Evolutionary conservation across 2,113 vertebrate genomes (phyloP).

Genomic region (Actinemys pallida): DNA sequence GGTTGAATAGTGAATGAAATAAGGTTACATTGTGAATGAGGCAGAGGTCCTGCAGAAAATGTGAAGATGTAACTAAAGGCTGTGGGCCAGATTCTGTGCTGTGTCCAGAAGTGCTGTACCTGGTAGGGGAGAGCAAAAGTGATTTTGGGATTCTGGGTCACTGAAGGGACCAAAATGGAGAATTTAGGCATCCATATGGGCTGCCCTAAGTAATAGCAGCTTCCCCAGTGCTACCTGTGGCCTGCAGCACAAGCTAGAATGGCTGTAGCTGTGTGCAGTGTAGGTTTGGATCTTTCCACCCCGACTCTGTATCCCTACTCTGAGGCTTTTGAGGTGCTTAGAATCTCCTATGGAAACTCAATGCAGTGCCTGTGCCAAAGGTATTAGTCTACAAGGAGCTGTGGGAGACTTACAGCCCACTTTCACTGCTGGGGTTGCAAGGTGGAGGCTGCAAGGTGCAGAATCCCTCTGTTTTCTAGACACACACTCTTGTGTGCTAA

Average conservation of each 20-base stretch:
- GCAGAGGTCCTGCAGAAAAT: not conserved
- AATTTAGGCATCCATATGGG: too few relatives aligned
- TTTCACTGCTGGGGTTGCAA: not conserved
- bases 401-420: not conserved
- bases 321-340: too few relatives aligned
- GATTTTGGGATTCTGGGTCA: not conserved
- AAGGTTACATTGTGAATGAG: not conserved
- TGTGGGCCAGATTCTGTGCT: not conserved
- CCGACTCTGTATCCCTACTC: too few relatives aligned
- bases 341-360: not conserved
- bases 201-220: too few relatives aligned
- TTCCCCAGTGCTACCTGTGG: not conserved
- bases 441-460: not conserved
- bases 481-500: not conserved
- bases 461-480: not conserved
- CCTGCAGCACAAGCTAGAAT: not conserved
- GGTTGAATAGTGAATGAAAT: not conserved
- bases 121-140: not conserved
- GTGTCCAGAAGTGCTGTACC: not conserved
- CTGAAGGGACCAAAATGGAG: not conserved
- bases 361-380: not conserved
- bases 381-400: not conserved
- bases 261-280: not conserved
- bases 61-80: not conserved
- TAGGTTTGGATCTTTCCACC: not conserved